These are phyloP conservation scores for Halictus ligatus DNA, from an alignment of 2,888 invertebrate species.

Conservation along the genomic window DNA sequence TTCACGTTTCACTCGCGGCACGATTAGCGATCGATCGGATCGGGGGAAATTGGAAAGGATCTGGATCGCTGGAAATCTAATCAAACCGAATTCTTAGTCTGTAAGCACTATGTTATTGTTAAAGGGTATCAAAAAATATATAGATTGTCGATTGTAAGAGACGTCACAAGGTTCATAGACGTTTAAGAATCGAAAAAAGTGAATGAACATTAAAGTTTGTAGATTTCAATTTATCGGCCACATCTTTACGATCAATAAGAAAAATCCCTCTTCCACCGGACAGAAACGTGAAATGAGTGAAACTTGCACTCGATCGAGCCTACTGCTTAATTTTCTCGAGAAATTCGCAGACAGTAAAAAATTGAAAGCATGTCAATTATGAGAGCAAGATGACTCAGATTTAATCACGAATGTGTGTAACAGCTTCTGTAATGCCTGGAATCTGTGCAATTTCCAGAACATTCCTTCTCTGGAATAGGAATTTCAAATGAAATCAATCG, in stretches of 20 bases:
- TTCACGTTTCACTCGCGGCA: slow-evolving; percentile 59
- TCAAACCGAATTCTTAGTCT: not conserved
- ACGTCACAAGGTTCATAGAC: not conserved
- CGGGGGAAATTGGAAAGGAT: slow-evolving; percentile 36
- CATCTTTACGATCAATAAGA: not conserved
- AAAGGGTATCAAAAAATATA: not conserved
- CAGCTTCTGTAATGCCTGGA: no score
- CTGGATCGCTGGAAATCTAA: slow-evolving; percentile 31
- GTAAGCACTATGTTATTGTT: not conserved
- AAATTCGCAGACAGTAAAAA: no score
- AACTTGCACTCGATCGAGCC: no score
- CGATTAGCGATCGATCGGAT: slow-evolving; percentile 31
- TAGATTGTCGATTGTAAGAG: not conserved
- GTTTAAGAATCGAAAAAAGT: not conserved
- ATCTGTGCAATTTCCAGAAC: no score
- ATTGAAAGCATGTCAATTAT: no score
- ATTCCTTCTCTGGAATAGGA: no score
- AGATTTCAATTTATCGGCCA: no score
- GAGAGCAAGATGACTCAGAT: no score
- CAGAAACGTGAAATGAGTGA: no score
- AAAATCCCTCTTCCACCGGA: not conserved
- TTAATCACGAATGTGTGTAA: no score
- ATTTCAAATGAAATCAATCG: no score
- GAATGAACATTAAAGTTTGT: not conserved
- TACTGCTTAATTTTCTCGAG: no score